A percentile compares a stretch with the other conserved stretches of the same genome.
These are phyloP conservation scores for Gila orcuttii DNA, from an alignment of 2,113 vertebrate genomes.

Conservation along the genomic window DNA sequence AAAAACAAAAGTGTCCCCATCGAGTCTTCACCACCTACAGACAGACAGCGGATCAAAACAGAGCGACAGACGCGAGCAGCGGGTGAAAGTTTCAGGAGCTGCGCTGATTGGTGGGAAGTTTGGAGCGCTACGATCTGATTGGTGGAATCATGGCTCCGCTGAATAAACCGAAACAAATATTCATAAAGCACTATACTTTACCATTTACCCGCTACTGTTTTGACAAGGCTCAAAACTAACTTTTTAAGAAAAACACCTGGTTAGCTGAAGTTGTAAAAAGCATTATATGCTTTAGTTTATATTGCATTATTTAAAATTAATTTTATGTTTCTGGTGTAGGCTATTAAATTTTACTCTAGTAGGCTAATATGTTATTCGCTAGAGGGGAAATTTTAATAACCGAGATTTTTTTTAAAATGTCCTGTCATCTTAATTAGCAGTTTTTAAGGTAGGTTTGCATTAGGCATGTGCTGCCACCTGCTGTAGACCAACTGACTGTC, in stretches of 20 bases:
- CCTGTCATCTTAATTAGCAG: background rate
- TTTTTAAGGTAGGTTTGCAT: slow-evolving; percentile 19
- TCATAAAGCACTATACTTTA: background rate
- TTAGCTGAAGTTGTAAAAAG: background rate
- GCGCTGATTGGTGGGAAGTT: slow-evolving; percentile 72
- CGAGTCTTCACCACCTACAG: slow-evolving; percentile 69
- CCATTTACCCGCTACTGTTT: background rate
- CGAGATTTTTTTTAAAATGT: background rate
- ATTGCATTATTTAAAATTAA: no score
- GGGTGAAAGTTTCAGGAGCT: slow-evolving; percentile 45
- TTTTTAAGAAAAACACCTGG: background rate
- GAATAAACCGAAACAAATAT: background rate
- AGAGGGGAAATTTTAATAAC: background rate
- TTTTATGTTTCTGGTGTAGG: background rate
- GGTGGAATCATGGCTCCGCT: slow-evolving; percentile 14
- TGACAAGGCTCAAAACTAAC: background rate
- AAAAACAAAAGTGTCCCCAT: slow-evolving; percentile 74
- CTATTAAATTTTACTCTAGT: background rate
- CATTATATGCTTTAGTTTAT: background rate
- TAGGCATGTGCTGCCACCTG: slow-evolving; percentile 75
- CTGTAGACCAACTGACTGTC: slow-evolving; percentile 53
- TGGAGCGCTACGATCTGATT: slow-evolving; percentile 45
- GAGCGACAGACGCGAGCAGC: slow-evolving; percentile 30
- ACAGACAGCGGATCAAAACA: slow-evolving; percentile 60
- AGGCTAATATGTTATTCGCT: background rate